These are phyloP conservation scores for Ametastegia equiseti DNA, from an alignment of 2,888 invertebrate genomes.

Conservation along the genomic window DNA sequence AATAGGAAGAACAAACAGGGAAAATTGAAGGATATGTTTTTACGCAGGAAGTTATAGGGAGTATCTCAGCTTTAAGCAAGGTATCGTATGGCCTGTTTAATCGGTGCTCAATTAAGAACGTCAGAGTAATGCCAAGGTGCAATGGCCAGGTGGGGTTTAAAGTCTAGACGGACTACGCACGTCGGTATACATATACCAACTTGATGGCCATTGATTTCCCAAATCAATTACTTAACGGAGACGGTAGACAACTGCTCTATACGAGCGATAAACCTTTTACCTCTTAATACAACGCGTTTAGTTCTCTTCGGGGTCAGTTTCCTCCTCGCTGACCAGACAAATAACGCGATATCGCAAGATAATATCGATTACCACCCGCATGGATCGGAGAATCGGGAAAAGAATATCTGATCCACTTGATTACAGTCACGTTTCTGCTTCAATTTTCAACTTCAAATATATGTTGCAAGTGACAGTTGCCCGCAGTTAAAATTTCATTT, in stretches of 20 bases:
- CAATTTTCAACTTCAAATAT: background rate
- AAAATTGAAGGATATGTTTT: background rate
- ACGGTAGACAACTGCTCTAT: slow-evolving; percentile 37
- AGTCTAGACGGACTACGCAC: background rate
- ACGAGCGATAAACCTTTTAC: slow-evolving; percentile 45
- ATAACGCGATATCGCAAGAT: slow-evolving; percentile 21
- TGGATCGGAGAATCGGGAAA: background rate
- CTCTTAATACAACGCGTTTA: slow-evolving; percentile 30
- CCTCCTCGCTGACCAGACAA: background rate
- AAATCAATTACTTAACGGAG: slow-evolving; percentile 49
- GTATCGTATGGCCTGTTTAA: background rate
- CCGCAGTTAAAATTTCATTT: background rate
- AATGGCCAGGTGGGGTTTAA: slow-evolving; percentile 9
- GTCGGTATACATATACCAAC: background rate
- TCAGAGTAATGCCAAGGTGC: slow-evolving; percentile 13
- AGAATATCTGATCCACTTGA: background rate
- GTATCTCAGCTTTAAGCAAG: background rate
- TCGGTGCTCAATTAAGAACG: background rate
- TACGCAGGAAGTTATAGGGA: background rate
- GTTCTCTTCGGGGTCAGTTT: background rate
- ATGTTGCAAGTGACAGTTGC: background rate
- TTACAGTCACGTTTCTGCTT: background rate
- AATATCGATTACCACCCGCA: background rate
- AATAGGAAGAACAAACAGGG: background rate
- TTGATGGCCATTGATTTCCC: slow-evolving; percentile 43